phyloP scores from a whole-genome alignment of 2,888 invertebrate species.

The Baccha elongata region DNA sequence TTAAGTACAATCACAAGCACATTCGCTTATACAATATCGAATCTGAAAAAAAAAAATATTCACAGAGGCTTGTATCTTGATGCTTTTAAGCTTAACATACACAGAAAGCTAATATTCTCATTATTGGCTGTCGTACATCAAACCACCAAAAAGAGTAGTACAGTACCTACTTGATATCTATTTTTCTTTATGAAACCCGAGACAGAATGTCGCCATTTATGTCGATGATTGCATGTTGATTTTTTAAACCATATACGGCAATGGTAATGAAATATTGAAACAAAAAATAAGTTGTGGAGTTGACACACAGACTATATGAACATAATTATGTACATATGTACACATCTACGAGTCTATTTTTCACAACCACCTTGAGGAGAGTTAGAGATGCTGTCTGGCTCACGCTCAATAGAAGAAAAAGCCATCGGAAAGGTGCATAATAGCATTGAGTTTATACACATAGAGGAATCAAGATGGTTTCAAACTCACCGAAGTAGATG shows the following conservation, averaged over 20 bases:
- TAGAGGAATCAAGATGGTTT: too few relatives aligned
- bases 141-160: constrained; percentile 57
- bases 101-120: too few relatives aligned
- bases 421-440: constrained; percentile 5
- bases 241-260: constrained; percentile 55
- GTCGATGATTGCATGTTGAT: constrained; percentile 53
- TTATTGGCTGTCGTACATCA: background rate
- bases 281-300: constrained; percentile 15
- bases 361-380: constrained; percentile 29
- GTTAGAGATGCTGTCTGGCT: constrained; percentile 6
- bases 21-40: too few relatives aligned
- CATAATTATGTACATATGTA: constrained; percentile 20
- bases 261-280: constrained; percentile 64
- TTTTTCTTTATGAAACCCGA: constrained; percentile 48
- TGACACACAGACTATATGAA: constrained; percentile 26
- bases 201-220: constrained; percentile 66
- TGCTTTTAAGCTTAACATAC: too few relatives aligned
- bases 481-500: too few relatives aligned
- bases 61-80: too few relatives aligned
- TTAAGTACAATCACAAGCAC: too few relatives aligned
- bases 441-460: too few relatives aligned
- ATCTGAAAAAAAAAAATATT: too few relatives aligned
- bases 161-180: too few relatives aligned
- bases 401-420: too few relatives aligned
- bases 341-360: background rate